Conservation (phyloP, 1,140 invertebrate species). For the Camponotus vicinus region DNA sequence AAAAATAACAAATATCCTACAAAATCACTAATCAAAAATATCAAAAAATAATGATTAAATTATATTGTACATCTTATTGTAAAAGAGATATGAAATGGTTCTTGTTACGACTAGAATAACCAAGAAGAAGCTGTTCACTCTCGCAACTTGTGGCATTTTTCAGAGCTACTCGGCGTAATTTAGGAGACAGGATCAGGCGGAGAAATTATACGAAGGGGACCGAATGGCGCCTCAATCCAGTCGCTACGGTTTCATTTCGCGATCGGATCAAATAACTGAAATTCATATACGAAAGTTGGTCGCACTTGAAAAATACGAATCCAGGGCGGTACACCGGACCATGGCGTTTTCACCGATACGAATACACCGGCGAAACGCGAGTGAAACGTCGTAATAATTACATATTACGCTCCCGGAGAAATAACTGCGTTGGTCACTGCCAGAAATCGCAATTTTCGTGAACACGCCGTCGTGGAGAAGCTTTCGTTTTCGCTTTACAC, state of each 20-base stretch:
- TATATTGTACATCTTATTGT: neutral
- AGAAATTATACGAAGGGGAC: constrained; percentile 33
- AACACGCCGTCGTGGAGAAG: constrained; percentile 15
- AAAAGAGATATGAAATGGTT: neutral
- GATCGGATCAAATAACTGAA: constrained; percentile 72
- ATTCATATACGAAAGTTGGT: constrained; percentile 43
- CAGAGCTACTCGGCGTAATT: neutral
- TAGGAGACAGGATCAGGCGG: neutral
- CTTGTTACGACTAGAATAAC: neutral
- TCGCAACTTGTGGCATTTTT: neutral
- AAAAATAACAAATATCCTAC: neutral
- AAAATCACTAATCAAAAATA: neutral
- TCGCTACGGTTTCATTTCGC: constrained; percentile 58
- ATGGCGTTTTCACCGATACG: constrained; percentile 38
- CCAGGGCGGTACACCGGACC: neutral
- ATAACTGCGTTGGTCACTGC: constrained; percentile 19
- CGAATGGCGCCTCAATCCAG: constrained; percentile 1
- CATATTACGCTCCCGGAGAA: constrained; percentile 48
- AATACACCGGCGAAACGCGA: constrained; percentile 29
- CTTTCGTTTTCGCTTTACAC: constrained; percentile 43
- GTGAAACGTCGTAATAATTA: constrained; percentile 63
- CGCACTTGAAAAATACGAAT: constrained; percentile 46
- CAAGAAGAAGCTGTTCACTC: neutral
- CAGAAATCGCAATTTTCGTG: constrained; percentile 56
- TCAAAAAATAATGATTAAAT: neutral